phyloP scores from a whole-genome alignment of 2,113 vertebrate species.

The Oryctolagus cuniculus region mOryCun1.1 NC_091449.1:44867001-44867500 shows the following conservation, averaged over 20 bases:
- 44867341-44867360: not conserved
- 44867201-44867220: not conserved
- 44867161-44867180: not conserved
- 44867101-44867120: not conserved
- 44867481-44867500: not conserved
- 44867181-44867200: not conserved
- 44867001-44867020: fast-evolving
- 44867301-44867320: not conserved
- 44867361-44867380: too few species aligned
- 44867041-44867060: not conserved
- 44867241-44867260: not conserved
- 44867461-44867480: not conserved
- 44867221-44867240: not conserved
- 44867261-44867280: not conserved
- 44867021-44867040: not conserved
- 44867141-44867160: not conserved
- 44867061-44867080: fast-evolving
- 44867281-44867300: not conserved
- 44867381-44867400: not conserved
- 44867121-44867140: not conserved
- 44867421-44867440: not conserved
- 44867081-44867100: not conserved
- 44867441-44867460: not conserved
- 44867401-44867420: not conserved
- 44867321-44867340: fast-evolving